Evolutionary conservation across 2,797 vertebrate genomes (phyloP).

Genomic region (Sebastes glaucus): DNA sequence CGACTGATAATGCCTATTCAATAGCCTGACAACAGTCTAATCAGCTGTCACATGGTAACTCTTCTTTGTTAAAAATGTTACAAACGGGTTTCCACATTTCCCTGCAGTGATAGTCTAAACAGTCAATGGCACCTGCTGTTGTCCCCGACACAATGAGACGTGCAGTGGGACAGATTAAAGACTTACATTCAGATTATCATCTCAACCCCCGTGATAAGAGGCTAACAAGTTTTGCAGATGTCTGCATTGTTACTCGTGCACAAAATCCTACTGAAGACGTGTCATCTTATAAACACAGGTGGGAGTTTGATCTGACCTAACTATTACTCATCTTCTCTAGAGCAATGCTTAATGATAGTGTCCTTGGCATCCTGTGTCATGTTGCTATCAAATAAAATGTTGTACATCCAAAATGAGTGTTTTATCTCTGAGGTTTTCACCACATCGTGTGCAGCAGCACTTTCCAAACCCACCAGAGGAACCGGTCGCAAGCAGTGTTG

Average conservation of each 20-base stretch:
- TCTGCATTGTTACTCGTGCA: conserved; percentile 41
- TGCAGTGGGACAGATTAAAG: conserved; percentile 60
- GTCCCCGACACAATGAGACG: conserved; percentile 38
- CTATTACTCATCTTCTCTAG: background rate
- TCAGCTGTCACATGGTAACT: background rate
- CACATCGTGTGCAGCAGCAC: background rate
- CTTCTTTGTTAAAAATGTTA: background rate
- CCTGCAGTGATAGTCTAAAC: conserved; percentile 5
- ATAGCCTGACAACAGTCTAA: no score
- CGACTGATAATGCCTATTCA: no score
- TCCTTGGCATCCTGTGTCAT: background rate
- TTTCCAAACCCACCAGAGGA: background rate
- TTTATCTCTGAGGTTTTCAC: background rate
- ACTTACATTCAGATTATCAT: conserved; percentile 51
- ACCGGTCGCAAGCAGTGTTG: background rate
- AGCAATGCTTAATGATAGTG: background rate
- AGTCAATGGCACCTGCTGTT: conserved; percentile 37
- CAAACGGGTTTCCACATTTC: background rate
- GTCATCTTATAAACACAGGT: background rate
- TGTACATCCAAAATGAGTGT: background rate
- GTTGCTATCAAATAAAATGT: background rate
- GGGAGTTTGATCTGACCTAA: background rate
- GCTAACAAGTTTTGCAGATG: conserved; percentile 63
- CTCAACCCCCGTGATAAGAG: conserved; percentile 65
- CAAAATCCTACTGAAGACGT: conserved; percentile 1